A percentile compares a stretch with the other conserved stretches of the same genome.
These are phyloP conservation scores for Synanthedon vespiformis DNA, from an alignment of 2,888 invertebrate genomes.

Conservation along the genomic window DNA sequence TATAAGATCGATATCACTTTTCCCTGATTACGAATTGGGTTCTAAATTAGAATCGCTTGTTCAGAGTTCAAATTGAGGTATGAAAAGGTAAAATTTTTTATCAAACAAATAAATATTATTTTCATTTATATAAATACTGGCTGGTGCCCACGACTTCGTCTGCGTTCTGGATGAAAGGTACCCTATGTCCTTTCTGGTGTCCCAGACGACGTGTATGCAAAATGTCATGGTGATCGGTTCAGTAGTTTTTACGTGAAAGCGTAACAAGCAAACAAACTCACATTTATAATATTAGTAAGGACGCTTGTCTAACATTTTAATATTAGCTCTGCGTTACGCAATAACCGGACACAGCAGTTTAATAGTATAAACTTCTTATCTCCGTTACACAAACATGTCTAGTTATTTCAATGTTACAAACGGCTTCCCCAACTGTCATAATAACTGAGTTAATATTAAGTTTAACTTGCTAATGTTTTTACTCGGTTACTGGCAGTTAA, in stretches of 20 bases:
- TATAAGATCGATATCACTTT: too few species aligned
- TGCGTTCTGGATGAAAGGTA: too few species aligned
- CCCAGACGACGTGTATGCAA: too few species aligned
- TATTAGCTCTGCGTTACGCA: background rate
- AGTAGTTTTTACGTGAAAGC: too few species aligned
- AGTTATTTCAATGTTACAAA: background rate
- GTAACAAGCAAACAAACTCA: too few species aligned
- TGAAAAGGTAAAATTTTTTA: background rate
- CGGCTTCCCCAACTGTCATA: background rate
- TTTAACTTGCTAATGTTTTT: background rate
- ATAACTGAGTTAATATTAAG: background rate
- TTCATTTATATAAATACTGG: background rate
- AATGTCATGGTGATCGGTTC: too few species aligned
- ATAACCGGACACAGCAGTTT: conserved; percentile 6
- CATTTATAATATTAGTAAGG: too few species aligned
- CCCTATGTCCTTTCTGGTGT: too few species aligned
- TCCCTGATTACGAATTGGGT: too few species aligned
- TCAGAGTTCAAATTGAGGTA: background rate
- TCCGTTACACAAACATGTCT: conserved; percentile 3
- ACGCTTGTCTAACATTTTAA: background rate
- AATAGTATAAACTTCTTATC: conserved; percentile 8
- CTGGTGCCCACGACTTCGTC: too few species aligned
- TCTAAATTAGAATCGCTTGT: too few species aligned
- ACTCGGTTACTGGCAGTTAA: background rate
- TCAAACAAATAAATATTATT: background rate